Evolutionary conservation across 2,888 invertebrate genomes (phyloP), one percentile per base, ranked within the genome.

Genomic region (Synanthedon formicaeformis): DNA sequence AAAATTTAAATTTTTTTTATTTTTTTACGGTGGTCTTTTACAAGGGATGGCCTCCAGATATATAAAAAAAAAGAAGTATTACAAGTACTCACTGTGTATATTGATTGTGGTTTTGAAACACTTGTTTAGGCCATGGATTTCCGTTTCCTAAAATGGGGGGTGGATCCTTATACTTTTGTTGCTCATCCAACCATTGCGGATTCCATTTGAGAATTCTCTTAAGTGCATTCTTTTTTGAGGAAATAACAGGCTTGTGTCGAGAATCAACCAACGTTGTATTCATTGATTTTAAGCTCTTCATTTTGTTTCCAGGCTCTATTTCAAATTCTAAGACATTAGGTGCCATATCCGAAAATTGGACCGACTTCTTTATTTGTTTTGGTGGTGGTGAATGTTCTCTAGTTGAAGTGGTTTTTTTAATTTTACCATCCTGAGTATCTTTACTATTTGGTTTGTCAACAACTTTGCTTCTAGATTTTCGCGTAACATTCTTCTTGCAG

Each of bases 151-250:
- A 71, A 27, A 91, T 88, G 5, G 91, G 89, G 2, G 91, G 91
- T 51, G 89, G 88, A 1, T 84, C 79, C 53, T 80, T 78, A 11
- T 76, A 71, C 50, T 71, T 71, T 18, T 76, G 67, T 65, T 91
- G 90, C 60, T 90, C 89, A 54, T 88, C 73, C 2, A 93, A 67
- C 93, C 93, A 93, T 27, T 87, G 80, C 8, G 92, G 90, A 63
- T 90, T 90, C 93, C 93, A 93, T 16, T 78, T 62, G 4, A 92
- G 78, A 57, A 93, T 89, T 57, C 88, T 85, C 57, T 87, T 75
- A 27, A 91, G 71, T 11, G 90, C 88, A 49, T 88, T 75, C 57
- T 89, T 86, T 59, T 81, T 69, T 50, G 75, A 61, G 34, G 85
- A 82, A 60, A 75, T 79, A 13, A 73, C 60, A 23, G 81, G 79